Evolutionary conservation across 2,888 invertebrate species (phyloP).

Genomic region (Sipha maydis): DNA sequence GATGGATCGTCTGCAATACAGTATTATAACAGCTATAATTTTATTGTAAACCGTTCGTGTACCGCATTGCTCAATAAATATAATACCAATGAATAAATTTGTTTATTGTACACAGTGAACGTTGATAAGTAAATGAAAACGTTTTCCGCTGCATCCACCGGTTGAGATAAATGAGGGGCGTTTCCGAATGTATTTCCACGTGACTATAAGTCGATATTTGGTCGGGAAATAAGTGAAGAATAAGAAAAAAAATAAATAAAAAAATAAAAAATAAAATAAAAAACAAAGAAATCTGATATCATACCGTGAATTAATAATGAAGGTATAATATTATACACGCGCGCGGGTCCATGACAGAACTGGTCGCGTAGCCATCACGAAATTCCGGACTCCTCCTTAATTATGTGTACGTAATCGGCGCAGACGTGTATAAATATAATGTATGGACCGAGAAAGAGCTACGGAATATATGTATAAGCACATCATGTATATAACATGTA

Average conservation of each 20-base stretch:
- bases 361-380: conserved; percentile 60
- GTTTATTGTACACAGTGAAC: not conserved
- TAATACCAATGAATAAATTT: too few species aligned
- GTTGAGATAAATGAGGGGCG: conserved; percentile 2
- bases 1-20: too few species aligned
- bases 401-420: conserved; percentile 34
- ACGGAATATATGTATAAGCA: too few species aligned
- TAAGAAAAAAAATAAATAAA: too few species aligned
- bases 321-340: conserved; percentile 19
- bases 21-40: too few species aligned
- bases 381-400: conserved; percentile 60
- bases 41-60: not conserved
- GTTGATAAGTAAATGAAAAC: not conserved
- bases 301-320: conserved; percentile 58
- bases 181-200: not conserved
- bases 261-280: too few species aligned
- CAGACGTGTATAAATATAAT: conserved; percentile 6
- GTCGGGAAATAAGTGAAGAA: not conserved
- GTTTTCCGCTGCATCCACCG: not conserved
- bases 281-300: conserved; percentile 43
- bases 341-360: conserved; percentile 52
- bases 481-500: not conserved
- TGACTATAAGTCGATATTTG: not conserved
- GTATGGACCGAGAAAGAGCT: not conserved
- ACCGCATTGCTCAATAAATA: not conserved